Evolutionary conservation across 2,113 vertebrate species (phyloP).

Genomic region (Silurus glanis): DNA sequence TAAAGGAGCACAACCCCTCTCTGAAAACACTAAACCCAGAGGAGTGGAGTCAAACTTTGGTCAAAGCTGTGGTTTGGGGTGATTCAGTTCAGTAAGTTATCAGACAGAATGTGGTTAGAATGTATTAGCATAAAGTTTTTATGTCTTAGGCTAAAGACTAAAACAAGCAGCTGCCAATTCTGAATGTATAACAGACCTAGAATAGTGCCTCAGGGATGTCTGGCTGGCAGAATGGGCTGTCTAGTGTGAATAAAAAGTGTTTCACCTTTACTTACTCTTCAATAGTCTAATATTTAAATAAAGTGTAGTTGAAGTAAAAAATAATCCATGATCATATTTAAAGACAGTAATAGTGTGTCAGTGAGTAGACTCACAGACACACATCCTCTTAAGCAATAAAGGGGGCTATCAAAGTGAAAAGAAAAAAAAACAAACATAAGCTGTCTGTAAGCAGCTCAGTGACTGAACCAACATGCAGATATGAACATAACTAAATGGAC

Average conservation of each 20-base stretch:
- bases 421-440: slow-evolving; percentile 49
- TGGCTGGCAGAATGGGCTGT: slow-evolving; percentile 14
- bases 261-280: slow-evolving; percentile 7
- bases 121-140: not conserved
- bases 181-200: slow-evolving; percentile 2
- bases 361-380: not conserved
- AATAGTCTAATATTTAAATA: slow-evolving; percentile 23
- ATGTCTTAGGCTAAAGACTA: slow-evolving; percentile 13
- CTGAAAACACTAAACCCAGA: slow-evolving; percentile 6
- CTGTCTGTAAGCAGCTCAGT: slow-evolving; percentile 46
- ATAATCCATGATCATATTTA: slow-evolving; percentile 3
- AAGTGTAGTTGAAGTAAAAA: not conserved
- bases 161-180: slow-evolving; percentile 39
- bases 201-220: slow-evolving; percentile 25
- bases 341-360: not conserved
- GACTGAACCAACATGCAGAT: slow-evolving; percentile 36
- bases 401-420: slow-evolving; percentile 32
- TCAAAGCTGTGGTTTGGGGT: not conserved
- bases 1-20: slow-evolving; percentile 23
- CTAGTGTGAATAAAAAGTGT: slow-evolving; percentile 1
- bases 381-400: slow-evolving; percentile 27
- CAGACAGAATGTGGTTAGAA: slow-evolving; percentile 1
- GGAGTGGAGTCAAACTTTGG: slow-evolving; percentile 12
- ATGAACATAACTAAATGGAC: slow-evolving; percentile 7
- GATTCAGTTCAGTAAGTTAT: slow-evolving; percentile 7